A percentile compares a stretch with the other conserved stretches of the same genome.
Conservation (phyloP, 2,113 vertebrate genomes). For the Pipa parva region DNA sequence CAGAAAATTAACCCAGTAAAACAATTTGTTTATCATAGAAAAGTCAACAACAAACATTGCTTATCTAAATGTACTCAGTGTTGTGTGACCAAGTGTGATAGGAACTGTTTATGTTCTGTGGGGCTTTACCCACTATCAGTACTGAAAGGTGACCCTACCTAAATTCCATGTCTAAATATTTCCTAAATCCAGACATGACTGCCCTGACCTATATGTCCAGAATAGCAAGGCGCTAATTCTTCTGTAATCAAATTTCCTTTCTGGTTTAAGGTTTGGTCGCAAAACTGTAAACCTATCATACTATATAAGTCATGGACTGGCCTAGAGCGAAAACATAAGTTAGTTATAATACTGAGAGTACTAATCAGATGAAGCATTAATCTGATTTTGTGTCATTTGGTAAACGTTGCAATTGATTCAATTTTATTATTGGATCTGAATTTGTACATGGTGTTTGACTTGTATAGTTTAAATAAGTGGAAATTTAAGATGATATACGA, state of each 20-base stretch:
- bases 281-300: background rate
- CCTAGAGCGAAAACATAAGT: slow-evolving; percentile 6
- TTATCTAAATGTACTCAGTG: too few relatives aligned
- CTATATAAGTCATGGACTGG: background rate
- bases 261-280: slow-evolving; percentile 11
- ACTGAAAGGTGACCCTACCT: background rate
- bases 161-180: slow-evolving; percentile 22
- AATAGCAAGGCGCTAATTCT: slow-evolving; percentile 34
- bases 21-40: too few relatives aligned
- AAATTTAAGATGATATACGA: background rate
- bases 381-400: slow-evolving; percentile 12
- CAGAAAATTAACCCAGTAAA: too few relatives aligned
- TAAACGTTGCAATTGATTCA: slow-evolving; percentile 18
- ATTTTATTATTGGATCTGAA: slow-evolving; percentile 21
- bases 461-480: slow-evolving; percentile 4
- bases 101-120: background rate
- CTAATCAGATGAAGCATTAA: slow-evolving; percentile 28
- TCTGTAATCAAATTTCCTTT: slow-evolving; percentile 25
- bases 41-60: too few relatives aligned
- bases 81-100: background rate
- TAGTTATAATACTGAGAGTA: background rate
- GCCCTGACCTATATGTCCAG: slow-evolving; percentile 2
- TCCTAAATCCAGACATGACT: slow-evolving; percentile 22
- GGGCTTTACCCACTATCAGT: background rate
- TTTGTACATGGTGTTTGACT: slow-evolving; percentile 31